Conservation (phyloP, 2,888 invertebrate species). For the Pterobdella sp. region DNA sequence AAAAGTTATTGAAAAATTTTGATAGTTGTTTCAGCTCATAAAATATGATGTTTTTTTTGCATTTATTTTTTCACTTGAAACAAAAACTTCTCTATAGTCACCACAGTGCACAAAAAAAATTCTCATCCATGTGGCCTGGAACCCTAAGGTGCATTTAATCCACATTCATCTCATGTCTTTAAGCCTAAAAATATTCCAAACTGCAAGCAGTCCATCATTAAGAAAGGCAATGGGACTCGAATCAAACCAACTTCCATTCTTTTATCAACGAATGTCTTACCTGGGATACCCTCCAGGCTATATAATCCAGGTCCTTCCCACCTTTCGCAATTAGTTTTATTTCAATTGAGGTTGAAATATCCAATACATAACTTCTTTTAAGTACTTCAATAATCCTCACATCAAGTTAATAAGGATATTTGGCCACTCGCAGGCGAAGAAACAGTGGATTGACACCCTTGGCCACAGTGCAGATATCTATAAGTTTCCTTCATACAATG, state of each 20-base stretch:
- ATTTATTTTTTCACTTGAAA: too few species aligned
- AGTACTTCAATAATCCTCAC: neutral
- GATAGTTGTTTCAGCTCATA: too few species aligned
- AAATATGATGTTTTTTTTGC: too few species aligned
- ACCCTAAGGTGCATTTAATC: slow-evolving; percentile 40
- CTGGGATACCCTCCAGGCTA: slow-evolving; percentile 8
- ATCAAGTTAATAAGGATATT: too few species aligned
- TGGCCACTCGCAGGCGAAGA: too few species aligned
- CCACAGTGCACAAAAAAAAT: slow-evolving; percentile 4
- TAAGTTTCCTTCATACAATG: neutral
- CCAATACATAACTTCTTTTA: neutral
- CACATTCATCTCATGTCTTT: slow-evolving; percentile 40
- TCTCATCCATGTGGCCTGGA: slow-evolving; percentile 35
- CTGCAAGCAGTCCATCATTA: neutral
- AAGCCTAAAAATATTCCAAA: too few species aligned
- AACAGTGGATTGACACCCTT: slow-evolving; percentile 37
- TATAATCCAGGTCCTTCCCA: too few species aligned
- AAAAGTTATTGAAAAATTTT: too few species aligned
- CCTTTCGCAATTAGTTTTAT: too few species aligned
- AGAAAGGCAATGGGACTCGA: neutral
- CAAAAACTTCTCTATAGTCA: too few species aligned
- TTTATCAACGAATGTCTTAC: neutral
- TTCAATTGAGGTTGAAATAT: too few species aligned
- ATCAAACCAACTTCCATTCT: neutral
- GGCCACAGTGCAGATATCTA: slow-evolving; percentile 37